Evolutionary conservation across 2,113 vertebrate genomes (phyloP), one percentile per base, ranked within the genome.

Genomic region (Willisornis vidua): DNA sequence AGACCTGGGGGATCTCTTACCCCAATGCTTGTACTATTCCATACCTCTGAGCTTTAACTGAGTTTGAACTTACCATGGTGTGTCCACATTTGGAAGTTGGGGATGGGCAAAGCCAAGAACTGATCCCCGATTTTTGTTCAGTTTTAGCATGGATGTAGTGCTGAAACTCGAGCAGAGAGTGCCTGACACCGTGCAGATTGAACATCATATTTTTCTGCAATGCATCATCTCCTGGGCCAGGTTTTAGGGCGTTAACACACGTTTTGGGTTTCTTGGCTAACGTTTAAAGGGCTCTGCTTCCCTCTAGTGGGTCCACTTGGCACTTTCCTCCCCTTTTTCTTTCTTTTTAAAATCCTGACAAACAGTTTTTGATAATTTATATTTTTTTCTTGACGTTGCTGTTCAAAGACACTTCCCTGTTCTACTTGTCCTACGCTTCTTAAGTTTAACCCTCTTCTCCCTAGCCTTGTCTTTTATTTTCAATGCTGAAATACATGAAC

Each of bases 271-370:
- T 74, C 23, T 70, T 67, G 33, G 24, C 7, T 19, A 65, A 23
- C 37, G 71, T 95, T 91, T 49, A 33, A 55, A 52, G 51, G 92
- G 45, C 86, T 98, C 59, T 94, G 97, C 91, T 94, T 90, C 98
- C 98, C 97, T 97, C 98, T 98, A 89, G 96, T 83, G 97, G 87
- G 16, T 46, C 25, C 55, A 4, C 24, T 29, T 2, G 3, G 87
- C 22, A 93, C 61, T 26, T 79, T 15, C n/a, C 6, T 16, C 14
- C 33, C 4, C 5, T 4, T 28, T 25, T 59, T 7, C 54, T 6
- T 19, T 14, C 41, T 23, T 59, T 29, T 87, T 33, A 1, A 5
- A 2, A 41, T 9, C 33, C 70, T 51, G 26, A 48, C 51, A 37
- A 65, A 23, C 9, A 3, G 0, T 13, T 71, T 87, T 35, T 45